Evolutionary conservation across 1,140 invertebrate genomes (phyloP), one percentile per base, ranked within the genome.

Genomic region (Megalopta genalis): DNA sequence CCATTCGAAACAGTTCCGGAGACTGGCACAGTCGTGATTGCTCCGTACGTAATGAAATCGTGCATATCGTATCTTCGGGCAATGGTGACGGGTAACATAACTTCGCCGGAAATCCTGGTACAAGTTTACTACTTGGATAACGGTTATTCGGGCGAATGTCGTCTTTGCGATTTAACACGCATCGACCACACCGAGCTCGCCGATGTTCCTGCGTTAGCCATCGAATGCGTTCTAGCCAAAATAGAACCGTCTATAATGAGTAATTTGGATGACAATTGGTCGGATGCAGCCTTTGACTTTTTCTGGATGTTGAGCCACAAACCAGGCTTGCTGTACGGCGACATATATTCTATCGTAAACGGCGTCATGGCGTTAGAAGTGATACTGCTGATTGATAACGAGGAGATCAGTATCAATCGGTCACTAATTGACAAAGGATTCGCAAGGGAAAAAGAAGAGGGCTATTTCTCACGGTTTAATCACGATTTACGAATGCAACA

Each of bases 271-370:
- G 95, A 82, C 0, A 93, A 92, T 4, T 98, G 97, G 97, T 91
- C 94, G 1, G 60, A 88, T 1, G 88, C 93, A 37, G 95, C 96
- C 0, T 93, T 88, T 46, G 75, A 92, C 0, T 87, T 92, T 42
- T 95, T 97, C 83, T 60, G 87, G 0, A 85, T 90, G 0, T 80
- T 94, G 62, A 87, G 88, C 74, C 16, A 74, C 25, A 32, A 54
- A 10, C 59, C 32, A 1, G 89, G 21, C 37, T 73, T 18, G 59
- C 86, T 83, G 46, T 69, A 79, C 81, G 77, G 89, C 64, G 88
- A 97, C 94, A 93, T 98, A 32, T 98, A 96, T 90, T 98, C 97
- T 0, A 95, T 98, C 25, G 95, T 97, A 0, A 93, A 97, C 68
- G 94, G 95, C 49, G 92, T 97, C 2, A 94, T 97, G 0, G 90